Evolutionary conservation across 2,797 vertebrate species (phyloP), one percentile per base, ranked within the genome.

Genomic region (Pipistrellus nathusii): DNA sequence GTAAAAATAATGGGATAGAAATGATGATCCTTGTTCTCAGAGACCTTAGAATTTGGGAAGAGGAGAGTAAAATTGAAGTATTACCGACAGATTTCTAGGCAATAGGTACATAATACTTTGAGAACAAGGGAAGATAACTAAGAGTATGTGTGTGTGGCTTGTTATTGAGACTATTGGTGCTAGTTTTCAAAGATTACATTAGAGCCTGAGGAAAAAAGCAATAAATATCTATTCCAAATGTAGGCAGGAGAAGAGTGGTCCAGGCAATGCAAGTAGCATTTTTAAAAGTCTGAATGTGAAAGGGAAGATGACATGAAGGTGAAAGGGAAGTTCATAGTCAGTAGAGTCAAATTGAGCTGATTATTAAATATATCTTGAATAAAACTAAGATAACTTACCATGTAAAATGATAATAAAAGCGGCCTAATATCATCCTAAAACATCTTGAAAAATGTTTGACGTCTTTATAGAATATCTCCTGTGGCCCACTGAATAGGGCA

Each of bases 321-420:
- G 13, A 62, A 62, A 62, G 2, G 27, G 59, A 62, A 30, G 59
- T 30, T 62, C 59, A 57, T 32, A 69, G 35, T 68, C 35, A 44
- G 8, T 83, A 35, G 71, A 83, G 6, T 78, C 23, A 73, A 93
- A 75, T 81, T 72, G 72, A 78, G 11, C 25, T 77, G 3, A 38
- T 73, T 44, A 59, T 57, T 78, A 59, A 18, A 51, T 73, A 41
- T 12, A 80, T 89, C 14, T 8, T 76, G 27, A 59, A 68, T 72
- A 55, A 71, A 75, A 55, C 38, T 32, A 12, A 57, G 41, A 35
- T 0, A 76, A 57, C 0, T 68, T 87, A 88, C 8, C 57, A 59
- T 48, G 23, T 41, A 72, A 95, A 71, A 90, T 64, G 32, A 35
- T 86, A 51, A 55, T 44, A n/a, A 85, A 91, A 87, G 6, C 12